Percentiles rank a stretch among this genome's conserved stretches.
These are phyloP conservation scores for Protonemura montana DNA, from an alignment of 2,888 invertebrate genomes.

Conservation along the genomic window DNA sequence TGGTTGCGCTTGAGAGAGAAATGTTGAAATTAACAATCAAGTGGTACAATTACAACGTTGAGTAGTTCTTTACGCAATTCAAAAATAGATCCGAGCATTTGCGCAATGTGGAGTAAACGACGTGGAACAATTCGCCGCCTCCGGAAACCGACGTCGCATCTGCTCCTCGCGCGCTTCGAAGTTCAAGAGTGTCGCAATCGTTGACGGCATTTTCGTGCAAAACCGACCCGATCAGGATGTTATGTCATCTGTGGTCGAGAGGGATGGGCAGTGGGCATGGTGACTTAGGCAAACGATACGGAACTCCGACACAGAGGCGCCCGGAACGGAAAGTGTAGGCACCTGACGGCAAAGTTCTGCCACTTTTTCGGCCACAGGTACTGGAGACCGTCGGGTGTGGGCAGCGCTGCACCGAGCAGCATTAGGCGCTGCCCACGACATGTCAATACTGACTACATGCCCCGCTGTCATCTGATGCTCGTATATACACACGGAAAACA, in stretches of 20 bases:
- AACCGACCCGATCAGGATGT: neutral
- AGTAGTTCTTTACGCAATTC: neutral
- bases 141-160: neutral
- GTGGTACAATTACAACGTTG: neutral
- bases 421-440: neutral
- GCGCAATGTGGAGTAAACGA: conserved; percentile 12
- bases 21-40: neutral
- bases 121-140: neutral
- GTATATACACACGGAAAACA: neutral
- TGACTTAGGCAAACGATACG: too few species aligned
- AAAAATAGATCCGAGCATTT: neutral
- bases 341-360: too few species aligned
- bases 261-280: too few species aligned
- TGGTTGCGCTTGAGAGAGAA: neutral
- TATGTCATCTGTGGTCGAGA: too few species aligned
- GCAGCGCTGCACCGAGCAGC: neutral
- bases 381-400: too few species aligned
- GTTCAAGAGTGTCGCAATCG: neutral
- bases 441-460: neutral
- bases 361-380: neutral
- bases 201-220: neutral
- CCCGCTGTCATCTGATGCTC: neutral
- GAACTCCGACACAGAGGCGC: too few species aligned
- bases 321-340: too few species aligned
- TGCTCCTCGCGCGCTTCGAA: neutral